phyloP scores from a whole-genome alignment of 2,113 vertebrate genomes.

The Xenus cinereus region DNA sequence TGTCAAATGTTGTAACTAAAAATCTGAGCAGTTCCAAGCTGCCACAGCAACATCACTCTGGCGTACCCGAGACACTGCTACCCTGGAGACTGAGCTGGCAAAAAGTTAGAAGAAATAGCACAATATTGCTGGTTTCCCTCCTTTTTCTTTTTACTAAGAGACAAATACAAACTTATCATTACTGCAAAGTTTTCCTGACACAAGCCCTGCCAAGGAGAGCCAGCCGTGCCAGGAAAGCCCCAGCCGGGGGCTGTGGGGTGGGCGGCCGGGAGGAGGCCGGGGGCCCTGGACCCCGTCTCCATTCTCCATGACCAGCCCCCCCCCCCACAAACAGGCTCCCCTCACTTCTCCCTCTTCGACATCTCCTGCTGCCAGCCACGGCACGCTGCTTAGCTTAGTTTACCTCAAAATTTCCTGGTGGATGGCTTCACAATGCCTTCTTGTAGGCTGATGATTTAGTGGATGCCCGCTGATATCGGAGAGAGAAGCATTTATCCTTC shows the following conservation, averaged over 20 bases:
- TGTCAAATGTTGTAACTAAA: neutral
- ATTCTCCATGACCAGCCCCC: fast-evolving
- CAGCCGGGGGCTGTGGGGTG: neutral
- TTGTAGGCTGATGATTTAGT: neutral
- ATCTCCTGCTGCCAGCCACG: neutral
- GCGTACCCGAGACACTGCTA: neutral
- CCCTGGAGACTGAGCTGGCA: neutral
- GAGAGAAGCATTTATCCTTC: neutral
- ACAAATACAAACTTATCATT: neutral
- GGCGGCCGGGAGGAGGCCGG: fast-evolving
- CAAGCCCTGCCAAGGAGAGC: neutral
- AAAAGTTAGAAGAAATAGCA: neutral
- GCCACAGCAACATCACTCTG: neutral
- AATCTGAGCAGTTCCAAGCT: neutral
- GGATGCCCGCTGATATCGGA: neutral
- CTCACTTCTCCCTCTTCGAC: fast-evolving
- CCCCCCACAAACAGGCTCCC: neutral
- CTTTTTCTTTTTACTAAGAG: neutral
- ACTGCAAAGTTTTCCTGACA: neutral
- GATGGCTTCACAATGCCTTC: neutral
- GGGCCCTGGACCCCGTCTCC: neutral
- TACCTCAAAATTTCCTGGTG: neutral
- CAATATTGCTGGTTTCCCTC: neutral
- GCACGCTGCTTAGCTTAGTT: neutral
- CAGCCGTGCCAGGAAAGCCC: neutral